These are phyloP conservation scores for Amphipoea lucens DNA, from an alignment of 2,888 invertebrate genomes.

Conservation along the genomic window DNA sequence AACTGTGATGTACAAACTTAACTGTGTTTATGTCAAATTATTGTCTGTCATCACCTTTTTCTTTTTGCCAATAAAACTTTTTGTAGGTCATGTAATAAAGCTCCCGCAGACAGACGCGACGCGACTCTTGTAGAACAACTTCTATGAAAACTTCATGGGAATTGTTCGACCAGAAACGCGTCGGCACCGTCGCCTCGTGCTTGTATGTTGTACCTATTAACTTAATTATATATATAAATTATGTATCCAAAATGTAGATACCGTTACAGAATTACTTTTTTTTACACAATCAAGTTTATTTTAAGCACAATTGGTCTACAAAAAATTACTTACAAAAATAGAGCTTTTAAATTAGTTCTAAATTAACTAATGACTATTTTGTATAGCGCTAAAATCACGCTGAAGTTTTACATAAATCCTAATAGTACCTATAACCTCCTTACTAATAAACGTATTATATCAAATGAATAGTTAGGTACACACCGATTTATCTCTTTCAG, in stretches of 20 bases:
- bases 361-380: background rate
- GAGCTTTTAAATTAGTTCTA: background rate
- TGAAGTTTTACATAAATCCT: background rate
- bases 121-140: background rate
- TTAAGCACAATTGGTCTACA: background rate
- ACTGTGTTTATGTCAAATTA: no score
- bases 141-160: background rate
- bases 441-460: no score
- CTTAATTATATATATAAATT: background rate
- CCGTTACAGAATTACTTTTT: background rate
- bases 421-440: no score
- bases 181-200: no score
- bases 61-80: no score
- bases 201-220: no score
- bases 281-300: constrained; percentile 1
- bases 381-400: background rate
- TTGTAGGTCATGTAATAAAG: background rate
- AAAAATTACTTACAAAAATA: background rate
- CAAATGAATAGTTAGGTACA: no score
- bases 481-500: no score
- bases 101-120: background rate
- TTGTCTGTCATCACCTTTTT: no score
- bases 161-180: background rate
- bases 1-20: no score
- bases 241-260: background rate